Conservation (phyloP, 1,140 invertebrate genomes). For the Campodea augens region DNA sequence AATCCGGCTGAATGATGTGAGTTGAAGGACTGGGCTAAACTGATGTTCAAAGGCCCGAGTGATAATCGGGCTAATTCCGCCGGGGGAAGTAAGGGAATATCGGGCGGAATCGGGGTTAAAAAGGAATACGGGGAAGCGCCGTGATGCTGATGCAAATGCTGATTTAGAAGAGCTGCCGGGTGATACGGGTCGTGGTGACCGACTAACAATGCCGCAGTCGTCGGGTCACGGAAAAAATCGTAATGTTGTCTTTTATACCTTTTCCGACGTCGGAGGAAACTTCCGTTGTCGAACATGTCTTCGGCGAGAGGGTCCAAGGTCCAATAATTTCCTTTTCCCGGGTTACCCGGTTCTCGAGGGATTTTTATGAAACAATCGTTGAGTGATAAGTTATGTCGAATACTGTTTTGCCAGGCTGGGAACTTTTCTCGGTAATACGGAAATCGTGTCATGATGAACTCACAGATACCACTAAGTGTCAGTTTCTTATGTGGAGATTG, state of each 20-base stretch:
- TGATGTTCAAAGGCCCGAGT: slow-evolving; percentile 20
- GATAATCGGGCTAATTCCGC: slow-evolving; percentile 28
- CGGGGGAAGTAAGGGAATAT: slow-evolving; percentile 28
- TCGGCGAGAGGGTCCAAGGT: slow-evolving; percentile 89
- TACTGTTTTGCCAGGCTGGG: slow-evolving; percentile 91
- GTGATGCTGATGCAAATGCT: slow-evolving; percentile 16
- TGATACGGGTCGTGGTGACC: slow-evolving; percentile 20
- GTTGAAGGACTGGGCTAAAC: slow-evolving; percentile 21
- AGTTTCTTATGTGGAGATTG: slow-evolving; percentile 93
- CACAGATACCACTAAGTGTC: slow-evolving; percentile 92
- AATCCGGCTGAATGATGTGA: slow-evolving; percentile 13
- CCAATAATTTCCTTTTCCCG: slow-evolving; percentile 99
- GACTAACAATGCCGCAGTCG: slow-evolving; percentile 26
- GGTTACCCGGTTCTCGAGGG: slow-evolving; percentile 90
- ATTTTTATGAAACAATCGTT: slow-evolving; percentile 99
- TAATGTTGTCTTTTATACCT: slow-evolving; percentile 74
- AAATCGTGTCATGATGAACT: slow-evolving; percentile 97
- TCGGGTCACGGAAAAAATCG: slow-evolving; percentile 28
- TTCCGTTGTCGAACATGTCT: slow-evolving; percentile 99
- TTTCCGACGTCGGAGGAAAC: slow-evolving; percentile 83
- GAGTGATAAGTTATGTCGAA: slow-evolving; percentile 88
- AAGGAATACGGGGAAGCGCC: slow-evolving; percentile 24
- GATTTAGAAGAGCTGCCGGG: slow-evolving; percentile 10
- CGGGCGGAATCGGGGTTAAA: slow-evolving; percentile 24
- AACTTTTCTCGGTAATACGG: slow-evolving; percentile 91